Evolutionary conservation across 2,113 vertebrate species (phyloP).

Genomic region (Elanus axillaris): DNA sequence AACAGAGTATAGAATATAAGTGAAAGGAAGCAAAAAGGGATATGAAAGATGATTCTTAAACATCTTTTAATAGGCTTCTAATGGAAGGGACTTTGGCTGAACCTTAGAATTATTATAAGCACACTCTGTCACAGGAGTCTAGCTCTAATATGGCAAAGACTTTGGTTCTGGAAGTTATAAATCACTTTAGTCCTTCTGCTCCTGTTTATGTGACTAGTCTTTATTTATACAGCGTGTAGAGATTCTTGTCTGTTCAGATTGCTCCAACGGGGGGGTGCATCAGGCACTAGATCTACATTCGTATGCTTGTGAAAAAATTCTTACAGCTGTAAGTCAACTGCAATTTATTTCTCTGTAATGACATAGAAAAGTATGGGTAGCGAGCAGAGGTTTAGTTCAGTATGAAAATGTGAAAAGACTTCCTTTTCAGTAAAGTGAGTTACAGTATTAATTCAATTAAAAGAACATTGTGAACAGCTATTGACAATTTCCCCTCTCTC

Average conservation of each 20-base stretch:
- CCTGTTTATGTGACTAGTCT: background rate
- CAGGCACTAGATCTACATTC: background rate
- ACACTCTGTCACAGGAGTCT: background rate
- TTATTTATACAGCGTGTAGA: background rate
- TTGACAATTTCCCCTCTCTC: background rate
- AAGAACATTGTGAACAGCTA: background rate
- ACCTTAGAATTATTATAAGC: background rate
- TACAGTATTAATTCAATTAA: constrained; percentile 24
- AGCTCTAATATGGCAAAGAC: background rate
- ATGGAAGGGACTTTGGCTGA: background rate
- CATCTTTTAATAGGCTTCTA: background rate
- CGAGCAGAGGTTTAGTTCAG: background rate
- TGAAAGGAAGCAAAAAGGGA: background rate
- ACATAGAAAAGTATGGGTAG: background rate
- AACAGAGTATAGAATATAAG: background rate
- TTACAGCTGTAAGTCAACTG: background rate
- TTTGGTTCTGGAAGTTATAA: background rate
- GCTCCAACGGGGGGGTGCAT: background rate
- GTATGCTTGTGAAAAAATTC: background rate
- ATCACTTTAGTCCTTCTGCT: background rate
- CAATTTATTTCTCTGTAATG: background rate
- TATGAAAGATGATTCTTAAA: background rate
- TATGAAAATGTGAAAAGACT: background rate
- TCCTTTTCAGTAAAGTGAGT: background rate
- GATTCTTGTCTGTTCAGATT: background rate